A percentile compares a stretch with the other conserved stretches of the same genome.
Conservation (phyloP, 1,140 invertebrate species). For the Capitella teleta region DNA sequence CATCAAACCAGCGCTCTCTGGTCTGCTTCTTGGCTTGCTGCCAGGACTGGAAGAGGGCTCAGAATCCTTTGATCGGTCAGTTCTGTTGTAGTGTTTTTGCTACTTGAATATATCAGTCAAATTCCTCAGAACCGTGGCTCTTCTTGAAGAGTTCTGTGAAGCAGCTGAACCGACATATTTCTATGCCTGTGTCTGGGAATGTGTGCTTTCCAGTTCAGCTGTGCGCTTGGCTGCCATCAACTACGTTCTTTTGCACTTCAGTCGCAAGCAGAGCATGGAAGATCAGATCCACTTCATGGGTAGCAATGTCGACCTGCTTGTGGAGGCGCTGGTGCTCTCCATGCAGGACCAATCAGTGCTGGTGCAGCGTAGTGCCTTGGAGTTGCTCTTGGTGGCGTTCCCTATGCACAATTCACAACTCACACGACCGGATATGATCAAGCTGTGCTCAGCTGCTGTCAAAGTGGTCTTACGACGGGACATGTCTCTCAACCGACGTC, state of each 20-base stretch:
- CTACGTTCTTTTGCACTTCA: constrained; percentile 71
- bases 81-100: background rate
- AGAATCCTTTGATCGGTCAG: constrained; percentile 71
- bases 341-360: constrained; percentile 71
- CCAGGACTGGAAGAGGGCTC: constrained; percentile 83
- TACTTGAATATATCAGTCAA: background rate
- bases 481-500: constrained; percentile 78
- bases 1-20: constrained; percentile 71
- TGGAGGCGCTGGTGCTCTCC: constrained; percentile 56
- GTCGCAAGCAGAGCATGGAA: constrained; percentile 67
- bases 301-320: constrained; percentile 60
- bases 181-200: constrained; percentile 80
- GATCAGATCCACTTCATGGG: constrained; percentile 79
- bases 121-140: constrained; percentile 53
- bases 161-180: constrained; percentile 69
- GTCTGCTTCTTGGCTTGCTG: constrained; percentile 74
- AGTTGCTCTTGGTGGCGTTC: constrained; percentile 72
- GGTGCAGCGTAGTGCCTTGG: constrained; percentile 75
- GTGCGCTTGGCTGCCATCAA: constrained; percentile 75
- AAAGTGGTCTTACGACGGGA: constrained; percentile 75
- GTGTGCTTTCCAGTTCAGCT: constrained; percentile 63
- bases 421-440: constrained; percentile 59
- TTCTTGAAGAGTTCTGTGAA: constrained; percentile 67
- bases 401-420: constrained; percentile 75
- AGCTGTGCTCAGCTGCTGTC: constrained; percentile 66